Evolutionary conservation across 1,140 invertebrate species (phyloP).

Genomic region (Homalodisca vitripennis): DNA sequence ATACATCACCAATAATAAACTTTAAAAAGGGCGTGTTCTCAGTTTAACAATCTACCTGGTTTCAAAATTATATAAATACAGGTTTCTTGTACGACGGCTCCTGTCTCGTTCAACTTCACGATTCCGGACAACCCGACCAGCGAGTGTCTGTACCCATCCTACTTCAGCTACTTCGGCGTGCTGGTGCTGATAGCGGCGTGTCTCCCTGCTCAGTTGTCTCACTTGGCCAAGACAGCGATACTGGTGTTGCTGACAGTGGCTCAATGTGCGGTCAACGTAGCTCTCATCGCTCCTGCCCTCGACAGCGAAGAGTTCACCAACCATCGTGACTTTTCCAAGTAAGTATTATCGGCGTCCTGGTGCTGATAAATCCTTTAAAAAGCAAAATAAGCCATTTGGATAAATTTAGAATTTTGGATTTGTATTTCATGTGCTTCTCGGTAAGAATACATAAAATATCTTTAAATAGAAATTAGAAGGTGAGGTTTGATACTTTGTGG

Average conservation of each 20-base stretch:
- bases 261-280: constrained; percentile 63
- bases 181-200: constrained; percentile 67
- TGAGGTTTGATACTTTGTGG: too few species aligned
- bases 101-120: constrained; percentile 34
- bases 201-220: constrained; percentile 69
- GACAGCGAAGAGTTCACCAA: constrained; percentile 55
- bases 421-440: too few species aligned
- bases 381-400: too few species aligned
- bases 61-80: too few species aligned
- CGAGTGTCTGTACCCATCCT: constrained; percentile 67
- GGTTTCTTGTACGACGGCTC: constrained; percentile 22
- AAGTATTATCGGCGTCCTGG: too few species aligned
- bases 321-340: constrained; percentile 47
- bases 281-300: constrained; percentile 56
- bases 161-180: constrained; percentile 70
- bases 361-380: constrained; percentile 49
- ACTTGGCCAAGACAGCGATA: constrained; percentile 65
- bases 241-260: constrained; percentile 59
- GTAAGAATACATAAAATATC: too few species aligned
- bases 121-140: constrained; percentile 37
- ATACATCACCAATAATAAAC: too few species aligned
- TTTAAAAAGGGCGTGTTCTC: too few species aligned
- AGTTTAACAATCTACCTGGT: too few species aligned
- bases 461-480: too few species aligned
- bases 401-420: too few species aligned